Evolutionary conservation across 2,113 vertebrate species (phyloP).

Genomic region (Cebidichthys violaceus): DNA sequence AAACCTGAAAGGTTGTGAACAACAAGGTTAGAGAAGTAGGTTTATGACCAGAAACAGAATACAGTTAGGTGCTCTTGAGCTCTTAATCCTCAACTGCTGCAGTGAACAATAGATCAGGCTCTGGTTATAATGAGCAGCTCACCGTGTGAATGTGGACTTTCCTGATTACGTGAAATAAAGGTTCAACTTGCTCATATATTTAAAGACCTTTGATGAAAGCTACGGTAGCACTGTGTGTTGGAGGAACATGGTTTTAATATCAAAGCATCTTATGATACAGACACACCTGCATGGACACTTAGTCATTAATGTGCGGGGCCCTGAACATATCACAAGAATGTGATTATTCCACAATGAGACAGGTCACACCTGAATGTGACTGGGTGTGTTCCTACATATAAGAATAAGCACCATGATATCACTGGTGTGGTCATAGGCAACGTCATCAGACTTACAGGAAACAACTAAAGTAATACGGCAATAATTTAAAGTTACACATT

Average conservation of each 20-base stretch:
- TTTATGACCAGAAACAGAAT: background rate
- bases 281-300: background rate
- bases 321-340: slow-evolving; percentile 8
- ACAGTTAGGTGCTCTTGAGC: background rate
- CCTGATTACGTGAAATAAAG: background rate
- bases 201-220: background rate
- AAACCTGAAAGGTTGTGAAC: background rate
- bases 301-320: background rate
- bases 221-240: background rate
- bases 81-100: background rate
- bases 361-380: slow-evolving; percentile 35
- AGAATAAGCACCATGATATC: background rate
- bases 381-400: slow-evolving; percentile 41
- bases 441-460: background rate
- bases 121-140: background rate
- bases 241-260: background rate
- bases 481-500: background rate
- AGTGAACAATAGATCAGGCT: background rate
- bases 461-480: background rate
- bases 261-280: background rate
- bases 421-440: background rate
- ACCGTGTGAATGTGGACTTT: background rate
- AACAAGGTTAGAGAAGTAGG: background rate
- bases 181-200: background rate
- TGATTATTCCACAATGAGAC: background rate